Evolutionary conservation across 2,888 invertebrate genomes (phyloP), one percentile per base, ranked within the genome.

Genomic region (Dryococelus australis): DNA sequence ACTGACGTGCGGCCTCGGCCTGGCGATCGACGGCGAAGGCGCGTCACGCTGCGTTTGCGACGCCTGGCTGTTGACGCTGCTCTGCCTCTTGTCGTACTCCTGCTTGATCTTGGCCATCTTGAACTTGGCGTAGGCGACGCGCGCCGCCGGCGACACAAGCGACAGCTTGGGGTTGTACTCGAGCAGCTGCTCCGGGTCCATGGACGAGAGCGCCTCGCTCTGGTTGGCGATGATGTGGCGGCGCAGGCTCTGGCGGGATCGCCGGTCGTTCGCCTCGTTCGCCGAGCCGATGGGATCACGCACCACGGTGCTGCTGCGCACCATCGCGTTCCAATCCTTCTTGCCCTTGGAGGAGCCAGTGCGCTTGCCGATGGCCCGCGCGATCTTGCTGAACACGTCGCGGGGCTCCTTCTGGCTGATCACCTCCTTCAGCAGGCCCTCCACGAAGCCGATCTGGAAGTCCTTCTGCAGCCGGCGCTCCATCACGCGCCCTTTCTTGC

Each of bases 401-500:
- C 89, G 88, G 0, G 96, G 94, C 28, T 95, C 95, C 89, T 95
- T 95, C 35, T 95, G 95, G 0, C 94, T 94, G 88, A 96, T 94
- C 85, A 96, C 96, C 89, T 97, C 96, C 89, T 95, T 96, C 43
- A 96, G 95, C 65, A 97, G 94, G 6, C 96, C 97, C 91, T 97
- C 97, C 0, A 97, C 97, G 87, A 97, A 96, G 20, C 97, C 97
- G 89, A 98, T 97, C 91, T 97, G 97, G 95, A 98, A 98, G 93
- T 98, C 97, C 92, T 97, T 97, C 86, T 97, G 94, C 26, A 98
- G 95, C 65, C 97, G 94, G 27, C 98, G 94, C 91, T 98, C 97
- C 96, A 97, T 96, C 8, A 97, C 96, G 91, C 97, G 96, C 5
- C 97, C 97, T 91, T 97, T 97, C 91, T 96, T 97, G 2, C 97